Evolutionary conservation across 2,113 vertebrate genomes (phyloP).

Genomic region (Myiozetetes cayanensis): DNA sequence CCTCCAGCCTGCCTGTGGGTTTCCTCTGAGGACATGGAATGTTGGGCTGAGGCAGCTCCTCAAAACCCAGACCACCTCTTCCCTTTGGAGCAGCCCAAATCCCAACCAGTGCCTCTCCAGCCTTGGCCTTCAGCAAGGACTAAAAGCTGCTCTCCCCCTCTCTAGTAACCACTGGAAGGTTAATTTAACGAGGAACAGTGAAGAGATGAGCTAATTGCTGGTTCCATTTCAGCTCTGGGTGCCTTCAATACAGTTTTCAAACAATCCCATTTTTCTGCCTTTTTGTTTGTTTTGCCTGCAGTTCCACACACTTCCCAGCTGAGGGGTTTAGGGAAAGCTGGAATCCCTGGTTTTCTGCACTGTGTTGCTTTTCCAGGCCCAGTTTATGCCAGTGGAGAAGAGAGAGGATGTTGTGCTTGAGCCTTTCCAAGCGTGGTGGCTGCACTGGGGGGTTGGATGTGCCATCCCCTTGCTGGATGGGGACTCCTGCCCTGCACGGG

Average conservation of each 20-base stretch:
- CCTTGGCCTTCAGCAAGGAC: not conserved
- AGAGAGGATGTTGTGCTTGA: not conserved
- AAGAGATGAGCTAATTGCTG: not conserved
- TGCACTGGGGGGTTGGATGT: not conserved
- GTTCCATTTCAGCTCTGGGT: not conserved
- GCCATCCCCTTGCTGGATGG: not conserved
- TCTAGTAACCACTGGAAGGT: not conserved
- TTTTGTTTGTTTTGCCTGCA: not conserved
- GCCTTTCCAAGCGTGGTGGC: not conserved
- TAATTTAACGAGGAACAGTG: not conserved
- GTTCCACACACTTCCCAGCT: not conserved
- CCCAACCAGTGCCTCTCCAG: not conserved
- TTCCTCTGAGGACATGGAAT: not conserved
- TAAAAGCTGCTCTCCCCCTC: not conserved
- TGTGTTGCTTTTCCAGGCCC: fast-evolving
- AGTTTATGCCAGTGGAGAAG: not conserved
- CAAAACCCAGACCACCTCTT: not conserved
- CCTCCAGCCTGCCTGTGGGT: not conserved
- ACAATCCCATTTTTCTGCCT: not conserved
- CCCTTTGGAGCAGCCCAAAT: not conserved
- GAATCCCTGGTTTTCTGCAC: not conserved
- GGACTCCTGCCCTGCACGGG: not conserved
- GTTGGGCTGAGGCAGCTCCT: not conserved
- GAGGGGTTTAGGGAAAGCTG: not conserved
- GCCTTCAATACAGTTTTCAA: not conserved